Evolutionary conservation across 1,140 invertebrate species (phyloP), one percentile per base, ranked within the genome.

Genomic region (Pseudomyrmex sp.): DNA sequence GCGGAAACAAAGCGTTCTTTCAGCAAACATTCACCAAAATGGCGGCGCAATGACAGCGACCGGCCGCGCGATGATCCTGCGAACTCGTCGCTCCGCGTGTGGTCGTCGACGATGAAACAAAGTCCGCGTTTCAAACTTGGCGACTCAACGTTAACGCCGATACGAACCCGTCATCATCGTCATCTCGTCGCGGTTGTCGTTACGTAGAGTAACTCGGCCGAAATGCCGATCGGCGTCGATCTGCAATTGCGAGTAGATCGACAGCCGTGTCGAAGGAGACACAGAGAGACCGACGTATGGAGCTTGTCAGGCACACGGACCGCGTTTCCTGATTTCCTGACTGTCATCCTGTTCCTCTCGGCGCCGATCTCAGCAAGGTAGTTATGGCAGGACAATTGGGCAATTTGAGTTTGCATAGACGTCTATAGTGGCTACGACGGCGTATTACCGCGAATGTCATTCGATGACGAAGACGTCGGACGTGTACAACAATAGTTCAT

Each of bases 1-100:
- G 59, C 73, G 62, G 82, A 70, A 70, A 88, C 86, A 88, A 84
- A 73, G 86, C 77, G 75, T 52, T 75, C 82, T 87, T 88, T 88
- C 74, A 88, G 15, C 75, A 35, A 58, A 20, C 59, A 63, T 82
- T 56, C 35, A 61, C 5, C 35, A 58, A 70, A 70, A 80, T 84
- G 61, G 69, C 85, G 62, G 54, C n/a, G 46, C 12, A 15, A 35
- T 18, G 35, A 87, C 68, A 73, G 61, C 23, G 58, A 18, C 12
- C 61, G 66, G 35, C 3, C 20, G 58, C 35, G 54, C 62, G 59
- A 56, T 72, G 46, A 75, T 75, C 48, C 26, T 61, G 54, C 82
- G 62, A 7, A 18, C 15, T 72, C 35, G 50, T 59, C 65, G 48
- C 72, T 44, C 62, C 68, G 69, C 79, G 87, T 89, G 87, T 88